A percentile compares a stretch with the other conserved stretches of the same genome.
phyloP scores from a whole-genome alignment of 2,888 invertebrate genomes.

The Monopis laevigella region DNA sequence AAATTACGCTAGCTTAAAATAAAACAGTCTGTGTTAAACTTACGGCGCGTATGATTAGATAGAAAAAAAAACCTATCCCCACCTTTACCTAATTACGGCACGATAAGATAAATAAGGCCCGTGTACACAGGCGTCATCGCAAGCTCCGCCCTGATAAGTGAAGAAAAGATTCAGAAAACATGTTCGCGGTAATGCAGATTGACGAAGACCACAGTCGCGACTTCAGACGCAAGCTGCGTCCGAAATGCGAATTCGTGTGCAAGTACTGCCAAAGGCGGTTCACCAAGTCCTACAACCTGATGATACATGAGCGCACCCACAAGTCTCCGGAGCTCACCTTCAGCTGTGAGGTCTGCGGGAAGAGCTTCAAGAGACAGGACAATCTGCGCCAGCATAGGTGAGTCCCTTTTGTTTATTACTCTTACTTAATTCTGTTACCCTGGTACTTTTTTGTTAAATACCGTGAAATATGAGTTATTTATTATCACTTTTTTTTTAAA shows the following conservation, averaged over 20 bases:
- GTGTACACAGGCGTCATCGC: slow-evolving; percentile 22
- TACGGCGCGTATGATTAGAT: slow-evolving; percentile 2
- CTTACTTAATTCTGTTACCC: no score
- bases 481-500: no score
- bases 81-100: neutral
- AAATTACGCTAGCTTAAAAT: neutral
- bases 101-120: slow-evolving; percentile 1
- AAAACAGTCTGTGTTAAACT: neutral
- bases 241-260: slow-evolving; percentile 98
- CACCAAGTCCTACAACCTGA: slow-evolving; percentile 97
- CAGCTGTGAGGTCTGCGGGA: slow-evolving; percentile 97
- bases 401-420: slow-evolving; percentile 30
- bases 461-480: no score
- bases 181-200: slow-evolving; percentile 92
- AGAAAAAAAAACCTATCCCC: neutral
- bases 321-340: slow-evolving; percentile 96
- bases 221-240: slow-evolving; percentile 88
- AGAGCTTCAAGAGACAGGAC: slow-evolving; percentile 98
- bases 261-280: slow-evolving; percentile 97
- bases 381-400: slow-evolving; percentile 95
- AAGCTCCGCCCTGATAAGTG: slow-evolving; percentile 59
- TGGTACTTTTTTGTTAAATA: no score
- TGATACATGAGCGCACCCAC: slow-evolving; percentile 98
- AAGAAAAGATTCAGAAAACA: slow-evolving; percentile 69
- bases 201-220: slow-evolving; percentile 88